A percentile compares a stretch with the other conserved stretches of the same genome.
Conservation (phyloP, 2,797 vertebrate species). For the Trematomus bernacchii region DNA sequence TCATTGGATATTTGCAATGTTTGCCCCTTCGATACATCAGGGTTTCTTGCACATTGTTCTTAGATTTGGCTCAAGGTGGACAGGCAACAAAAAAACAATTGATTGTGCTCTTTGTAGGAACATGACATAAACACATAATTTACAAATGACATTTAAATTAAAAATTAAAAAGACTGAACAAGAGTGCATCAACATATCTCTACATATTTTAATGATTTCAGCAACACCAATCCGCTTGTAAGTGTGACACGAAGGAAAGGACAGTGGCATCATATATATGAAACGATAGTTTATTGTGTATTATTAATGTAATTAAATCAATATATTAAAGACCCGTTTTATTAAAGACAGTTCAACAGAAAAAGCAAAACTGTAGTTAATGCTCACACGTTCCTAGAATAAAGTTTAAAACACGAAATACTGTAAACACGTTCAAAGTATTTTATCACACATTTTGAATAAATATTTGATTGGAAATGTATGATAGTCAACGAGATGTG, state of each 20-base stretch:
- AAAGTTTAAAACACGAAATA: too few species aligned
- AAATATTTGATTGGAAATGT: fast-evolving
- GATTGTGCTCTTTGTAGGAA: not conserved
- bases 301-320: fast-evolving
- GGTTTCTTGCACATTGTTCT: not conserved
- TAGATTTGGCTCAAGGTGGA: fast-evolving
- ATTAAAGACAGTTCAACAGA: too few species aligned
- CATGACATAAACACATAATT: not conserved
- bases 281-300: not conserved
- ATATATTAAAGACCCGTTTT: not conserved
- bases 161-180: too few species aligned
- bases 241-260: not conserved
- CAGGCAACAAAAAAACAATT: not conserved
- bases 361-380: not conserved
- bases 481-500: not conserved
- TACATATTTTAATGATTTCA: not conserved
- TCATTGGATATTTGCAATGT: fast-evolving
- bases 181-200: not conserved
- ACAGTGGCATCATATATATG: too few species aligned
- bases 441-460: not conserved
- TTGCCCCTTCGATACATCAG: not conserved
- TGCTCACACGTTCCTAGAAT: not conserved
- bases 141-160: not conserved
- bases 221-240: not conserved
- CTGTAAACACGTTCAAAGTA: not conserved